Base-by-base conservation (phyloP, 1,140 invertebrate species). In the Calephelis nemesis region DNA sequence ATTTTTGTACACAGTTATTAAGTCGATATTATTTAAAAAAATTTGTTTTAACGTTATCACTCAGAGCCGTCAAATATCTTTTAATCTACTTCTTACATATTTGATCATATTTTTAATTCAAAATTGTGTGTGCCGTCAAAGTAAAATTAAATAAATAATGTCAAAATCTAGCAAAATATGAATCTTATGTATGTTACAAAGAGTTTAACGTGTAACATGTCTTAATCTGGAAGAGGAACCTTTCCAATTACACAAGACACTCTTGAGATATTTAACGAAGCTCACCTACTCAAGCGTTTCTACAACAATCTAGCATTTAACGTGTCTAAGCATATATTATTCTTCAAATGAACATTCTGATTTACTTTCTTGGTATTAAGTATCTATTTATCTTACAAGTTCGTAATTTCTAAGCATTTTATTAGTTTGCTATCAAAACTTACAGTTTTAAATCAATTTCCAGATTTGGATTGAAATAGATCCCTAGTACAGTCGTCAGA, bases 181-280 rank as follows among this genome's bases (percentile, higher is more conserved):
- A 60, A 39, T 39, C 39, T 39, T 54, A 66, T 47, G 10, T 66
- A 50, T 30, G 19, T 47, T n/a, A 39, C 5, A 63, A 5, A 63
- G 15, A 42, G 42, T 30, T 15, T 42, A 19, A 66, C 6, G 54
- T 54, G 40, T 66, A 42, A 19, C 62, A 40, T 54, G 54, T 45
- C 9, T 54, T 66, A 54, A 54, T 47, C 30, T 54, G n/a, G 13
- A 30, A 52, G 45, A 66, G 50, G 54, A 60, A 66, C 39, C 65
- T 60, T 66, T 66, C 65, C 65, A 66, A 66, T 66, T 66, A 66
- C n/a, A 66, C 47, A 58, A 66, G 65, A 13, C 40, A 15, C 52
- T 15, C 39, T 54, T 60, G 65, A 60, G 50, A 58, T 50, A 45
- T 42, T 65, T 47, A 67, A 60, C 65, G 45, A 67, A 54, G 10